These are phyloP conservation scores for Platypus cylindrus DNA, from an alignment of 2,888 invertebrate genomes.

Conservation along the genomic window DNA sequence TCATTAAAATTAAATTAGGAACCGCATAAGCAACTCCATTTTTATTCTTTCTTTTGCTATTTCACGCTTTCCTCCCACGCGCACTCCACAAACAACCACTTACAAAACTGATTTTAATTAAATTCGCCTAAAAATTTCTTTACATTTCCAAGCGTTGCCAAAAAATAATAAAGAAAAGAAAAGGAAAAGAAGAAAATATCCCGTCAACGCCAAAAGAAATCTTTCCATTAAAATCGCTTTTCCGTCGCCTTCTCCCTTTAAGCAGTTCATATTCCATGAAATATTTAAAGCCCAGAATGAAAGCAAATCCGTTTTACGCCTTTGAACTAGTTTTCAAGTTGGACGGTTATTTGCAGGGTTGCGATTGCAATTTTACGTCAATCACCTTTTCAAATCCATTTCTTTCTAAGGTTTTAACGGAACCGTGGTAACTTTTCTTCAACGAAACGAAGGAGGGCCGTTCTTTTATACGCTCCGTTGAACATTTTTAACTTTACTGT, in stretches of 20 bases:
- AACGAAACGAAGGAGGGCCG: constrained; percentile 13
- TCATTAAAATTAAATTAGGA: no score
- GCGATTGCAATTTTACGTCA: constrained; percentile 17
- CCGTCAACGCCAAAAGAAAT: no score
- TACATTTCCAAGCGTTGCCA: no score
- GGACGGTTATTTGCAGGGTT: constrained; percentile 11
- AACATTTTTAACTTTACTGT: constrained; percentile 15
- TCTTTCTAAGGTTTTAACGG: constrained; percentile 15
- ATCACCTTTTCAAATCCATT: constrained; percentile 15
- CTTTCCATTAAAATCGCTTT: constrained; percentile 11
- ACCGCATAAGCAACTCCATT: no score
- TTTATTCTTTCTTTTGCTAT: no score
- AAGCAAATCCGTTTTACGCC: constrained; percentile 12
- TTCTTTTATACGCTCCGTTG: constrained; percentile 14
- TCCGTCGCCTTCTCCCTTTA: constrained; percentile 6
- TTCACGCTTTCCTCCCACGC: no score
- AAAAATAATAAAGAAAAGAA: no score
- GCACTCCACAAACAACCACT: no score
- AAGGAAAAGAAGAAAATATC: no score
- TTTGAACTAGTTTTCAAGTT: constrained; percentile 12
- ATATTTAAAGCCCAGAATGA: constrained; percentile 12
- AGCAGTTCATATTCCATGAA: constrained; percentile 11
- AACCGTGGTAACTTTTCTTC: constrained; percentile 13
- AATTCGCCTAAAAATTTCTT: no score
- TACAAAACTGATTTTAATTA: no score